These are phyloP conservation scores for Entelurus aequoreus DNA, from an alignment of 2,113 vertebrate genomes.

Conservation along the genomic window DNA sequence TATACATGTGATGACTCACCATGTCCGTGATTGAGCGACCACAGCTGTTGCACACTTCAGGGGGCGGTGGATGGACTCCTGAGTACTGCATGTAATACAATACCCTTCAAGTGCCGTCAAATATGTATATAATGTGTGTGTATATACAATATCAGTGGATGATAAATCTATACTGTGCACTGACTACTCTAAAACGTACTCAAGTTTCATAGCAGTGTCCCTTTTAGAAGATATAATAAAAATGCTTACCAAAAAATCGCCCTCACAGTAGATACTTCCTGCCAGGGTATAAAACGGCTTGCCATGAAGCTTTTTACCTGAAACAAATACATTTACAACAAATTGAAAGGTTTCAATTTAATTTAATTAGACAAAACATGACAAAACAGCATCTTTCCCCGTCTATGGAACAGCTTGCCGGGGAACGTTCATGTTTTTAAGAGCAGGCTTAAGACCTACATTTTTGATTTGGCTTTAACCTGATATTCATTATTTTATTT, in stretches of 20 bases:
- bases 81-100: conserved; percentile 73
- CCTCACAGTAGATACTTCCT: conserved; percentile 83
- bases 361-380: neutral
- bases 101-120: too few species aligned
- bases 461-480: too few species aligned
- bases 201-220: too few species aligned
- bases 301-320: conserved; percentile 80
- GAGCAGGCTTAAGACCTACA: too few species aligned
- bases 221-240: neutral
- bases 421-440: too few species aligned
- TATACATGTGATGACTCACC: conserved; percentile 68
- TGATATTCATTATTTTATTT: too few species aligned
- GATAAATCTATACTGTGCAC: too few species aligned
- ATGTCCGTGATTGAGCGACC: conserved; percentile 84
- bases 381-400: neutral
- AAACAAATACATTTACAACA: conserved; percentile 1
- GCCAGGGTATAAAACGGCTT: conserved; percentile 85
- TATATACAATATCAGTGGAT: neutral
- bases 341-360: neutral
- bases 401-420: too few species aligned
- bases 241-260: conserved; percentile 84
- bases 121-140: too few species aligned
- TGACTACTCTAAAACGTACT: too few species aligned
- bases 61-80: conserved; percentile 79
- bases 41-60: conserved; percentile 84